Percentiles rank a stretch among this genome's conserved stretches.
Conservation (phyloP, 2,113 vertebrate species). For the Colistium nudipinnis region DNA sequence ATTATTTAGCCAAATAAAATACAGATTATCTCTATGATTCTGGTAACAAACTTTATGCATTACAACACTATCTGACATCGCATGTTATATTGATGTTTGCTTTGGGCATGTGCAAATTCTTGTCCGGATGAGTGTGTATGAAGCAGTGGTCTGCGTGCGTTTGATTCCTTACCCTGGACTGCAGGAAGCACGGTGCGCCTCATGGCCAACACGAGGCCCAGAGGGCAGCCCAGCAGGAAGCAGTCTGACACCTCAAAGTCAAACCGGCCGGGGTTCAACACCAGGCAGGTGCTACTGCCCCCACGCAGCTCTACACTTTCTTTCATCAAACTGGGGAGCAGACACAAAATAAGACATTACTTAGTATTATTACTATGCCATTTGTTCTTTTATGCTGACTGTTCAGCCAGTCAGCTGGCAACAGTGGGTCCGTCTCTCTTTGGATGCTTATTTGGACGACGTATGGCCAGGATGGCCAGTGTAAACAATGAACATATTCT, state of each 20-base stretch:
- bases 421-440: background rate
- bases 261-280: constrained; percentile 88
- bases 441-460: too few species aligned
- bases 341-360: background rate
- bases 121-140: background rate
- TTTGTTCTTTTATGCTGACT: background rate
- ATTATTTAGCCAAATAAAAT: too few species aligned
- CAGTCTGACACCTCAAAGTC: constrained; percentile 96
- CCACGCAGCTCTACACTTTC: constrained; percentile 83
- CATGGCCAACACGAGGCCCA: constrained; percentile 97
- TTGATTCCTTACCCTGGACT: constrained; percentile 85
- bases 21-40: too few species aligned
- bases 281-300: constrained; percentile 76
- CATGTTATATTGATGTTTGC: background rate
- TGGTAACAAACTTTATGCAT: too few species aligned
- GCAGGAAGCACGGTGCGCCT: constrained; percentile 91
- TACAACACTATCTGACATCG: too few species aligned
- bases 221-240: constrained; percentile 94
- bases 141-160: background rate
- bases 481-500: too few species aligned
- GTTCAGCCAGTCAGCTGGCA: background rate
- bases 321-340: constrained; percentile 83
- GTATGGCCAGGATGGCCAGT: too few species aligned
- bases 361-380: background rate
- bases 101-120: background rate